phyloP scores from a whole-genome alignment of 2,797 vertebrate genomes.

The Parauchenoglanis punctatus region DNA sequence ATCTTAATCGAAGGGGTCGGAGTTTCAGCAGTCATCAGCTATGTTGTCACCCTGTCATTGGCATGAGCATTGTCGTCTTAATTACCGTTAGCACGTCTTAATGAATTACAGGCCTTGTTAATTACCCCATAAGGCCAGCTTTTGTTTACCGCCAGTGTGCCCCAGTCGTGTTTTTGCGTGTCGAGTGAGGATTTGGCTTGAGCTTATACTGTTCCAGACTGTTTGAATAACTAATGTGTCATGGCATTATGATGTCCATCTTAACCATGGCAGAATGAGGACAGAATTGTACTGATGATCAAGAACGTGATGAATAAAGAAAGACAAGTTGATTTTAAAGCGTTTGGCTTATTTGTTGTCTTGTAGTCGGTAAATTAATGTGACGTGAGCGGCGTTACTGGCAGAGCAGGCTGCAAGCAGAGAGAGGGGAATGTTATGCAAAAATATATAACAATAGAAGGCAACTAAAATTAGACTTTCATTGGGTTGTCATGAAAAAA shows the following conservation, averaged over 20 bases:
- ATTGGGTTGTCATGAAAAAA: constrained; percentile 28
- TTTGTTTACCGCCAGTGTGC: constrained; percentile 51
- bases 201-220: constrained; percentile 42
- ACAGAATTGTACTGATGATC: constrained; percentile 13
- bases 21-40: constrained; percentile 30
- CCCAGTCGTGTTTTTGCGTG: constrained; percentile 38
- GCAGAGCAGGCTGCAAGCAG: not conserved
- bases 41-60: constrained; percentile 39
- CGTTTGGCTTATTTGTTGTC: constrained; percentile 6
- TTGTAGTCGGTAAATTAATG: constrained; percentile 9
- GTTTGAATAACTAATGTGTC: constrained; percentile 48
- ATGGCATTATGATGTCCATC: constrained; percentile 33
- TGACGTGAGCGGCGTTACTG: constrained; percentile 16
- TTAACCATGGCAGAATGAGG: constrained; percentile 17
- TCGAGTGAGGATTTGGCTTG: constrained; percentile 50
- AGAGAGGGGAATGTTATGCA: not conserved
- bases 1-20: constrained; percentile 30
- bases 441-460: constrained; percentile 33
- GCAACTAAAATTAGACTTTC: constrained; percentile 38
- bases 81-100: constrained; percentile 50
- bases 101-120: constrained; percentile 50
- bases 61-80: constrained; percentile 48
- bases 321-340: not conserved
- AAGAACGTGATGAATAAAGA: constrained; percentile 16
- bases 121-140: constrained; percentile 49